Percentiles rank a stretch among this genome's conserved stretches.
Evolutionary conservation across 37 sponge, comb jelly and placozoan genomes (phyloP).

Genomic region (Hexactinellida sp.): DNA sequence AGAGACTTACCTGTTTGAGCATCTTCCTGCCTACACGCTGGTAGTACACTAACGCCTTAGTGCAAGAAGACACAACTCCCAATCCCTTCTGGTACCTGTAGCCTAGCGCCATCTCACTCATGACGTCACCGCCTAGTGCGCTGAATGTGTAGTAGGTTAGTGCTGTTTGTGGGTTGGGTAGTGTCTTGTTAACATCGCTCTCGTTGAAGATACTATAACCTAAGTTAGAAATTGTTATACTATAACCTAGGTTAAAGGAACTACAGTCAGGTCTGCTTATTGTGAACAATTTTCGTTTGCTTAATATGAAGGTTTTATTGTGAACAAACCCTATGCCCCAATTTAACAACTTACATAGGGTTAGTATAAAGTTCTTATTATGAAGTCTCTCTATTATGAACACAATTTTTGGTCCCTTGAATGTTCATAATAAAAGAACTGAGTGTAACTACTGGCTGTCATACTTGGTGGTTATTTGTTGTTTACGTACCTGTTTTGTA

Average conservation of each 20-base stretch:
- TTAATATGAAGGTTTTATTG: too few relatives aligned
- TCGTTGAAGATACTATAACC: background rate
- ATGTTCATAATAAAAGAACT: too few relatives aligned
- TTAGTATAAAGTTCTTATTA: too few relatives aligned
- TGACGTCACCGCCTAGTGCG: constrained; percentile 77
- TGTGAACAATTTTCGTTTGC: too few relatives aligned
- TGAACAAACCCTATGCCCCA: too few relatives aligned
- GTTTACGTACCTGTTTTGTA: constrained; percentile 4
- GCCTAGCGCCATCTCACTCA: constrained; percentile 79
- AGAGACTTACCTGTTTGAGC: constrained; percentile 13
- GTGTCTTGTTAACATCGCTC: background rate
- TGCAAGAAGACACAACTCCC: constrained; percentile 69
- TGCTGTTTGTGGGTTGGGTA: constrained; percentile 25
- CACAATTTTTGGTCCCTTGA: too few relatives aligned
- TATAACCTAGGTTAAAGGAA: too few relatives aligned
- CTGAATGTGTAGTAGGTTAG: constrained; percentile 86
- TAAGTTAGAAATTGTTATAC: too few relatives aligned
- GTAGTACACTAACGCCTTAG: constrained; percentile 75
- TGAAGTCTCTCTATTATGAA: too few relatives aligned
- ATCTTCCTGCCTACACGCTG: constrained; percentile 55
- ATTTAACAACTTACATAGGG: too few relatives aligned
- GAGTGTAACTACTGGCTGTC: background rate
- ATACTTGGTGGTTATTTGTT: background rate
- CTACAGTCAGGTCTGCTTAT: too few relatives aligned
- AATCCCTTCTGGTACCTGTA: constrained; percentile 74